A percentile compares a stretch with the other conserved stretches of the same genome.
phyloP scores from a whole-genome alignment of 2,113 vertebrate genomes.

The Nyctereutes procyonoides region DNA sequence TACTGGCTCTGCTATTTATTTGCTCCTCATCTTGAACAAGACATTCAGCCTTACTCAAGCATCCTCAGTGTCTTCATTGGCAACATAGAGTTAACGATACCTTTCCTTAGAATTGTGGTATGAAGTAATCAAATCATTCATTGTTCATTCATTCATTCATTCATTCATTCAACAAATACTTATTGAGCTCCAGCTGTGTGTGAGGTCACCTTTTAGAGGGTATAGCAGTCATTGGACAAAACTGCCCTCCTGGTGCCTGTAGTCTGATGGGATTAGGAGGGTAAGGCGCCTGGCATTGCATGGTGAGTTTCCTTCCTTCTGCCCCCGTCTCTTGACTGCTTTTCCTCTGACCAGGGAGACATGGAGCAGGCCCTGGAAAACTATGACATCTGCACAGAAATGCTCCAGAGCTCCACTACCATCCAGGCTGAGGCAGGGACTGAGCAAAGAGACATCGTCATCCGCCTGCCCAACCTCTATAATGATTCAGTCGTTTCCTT shows the following conservation, averaged over 20 bases:
- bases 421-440: slow-evolving; percentile 77
- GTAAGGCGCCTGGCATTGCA: neutral
- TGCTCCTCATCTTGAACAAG: neutral
- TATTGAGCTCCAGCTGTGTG: neutral
- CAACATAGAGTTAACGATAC: neutral
- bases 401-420: slow-evolving; percentile 89
- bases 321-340: neutral
- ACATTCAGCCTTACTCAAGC: too few species aligned
- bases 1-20: neutral
- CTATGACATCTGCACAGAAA: slow-evolving; percentile 95
- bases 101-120: neutral
- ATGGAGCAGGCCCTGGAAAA: slow-evolving; percentile 98
- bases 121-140: neutral
- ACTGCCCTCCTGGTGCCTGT: fast-evolving
- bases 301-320: neutral
- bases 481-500: slow-evolving; percentile 93
- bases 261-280: neutral
- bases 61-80: neutral
- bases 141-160: neutral
- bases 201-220: neutral
- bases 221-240: neutral
- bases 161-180: neutral
- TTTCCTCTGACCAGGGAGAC: slow-evolving; percentile 90
- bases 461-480: slow-evolving; percentile 94
- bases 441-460: slow-evolving; percentile 83